Evolutionary conservation across 2,797 vertebrate genomes (phyloP).

Genomic region (Onychomys torridus): DNA sequence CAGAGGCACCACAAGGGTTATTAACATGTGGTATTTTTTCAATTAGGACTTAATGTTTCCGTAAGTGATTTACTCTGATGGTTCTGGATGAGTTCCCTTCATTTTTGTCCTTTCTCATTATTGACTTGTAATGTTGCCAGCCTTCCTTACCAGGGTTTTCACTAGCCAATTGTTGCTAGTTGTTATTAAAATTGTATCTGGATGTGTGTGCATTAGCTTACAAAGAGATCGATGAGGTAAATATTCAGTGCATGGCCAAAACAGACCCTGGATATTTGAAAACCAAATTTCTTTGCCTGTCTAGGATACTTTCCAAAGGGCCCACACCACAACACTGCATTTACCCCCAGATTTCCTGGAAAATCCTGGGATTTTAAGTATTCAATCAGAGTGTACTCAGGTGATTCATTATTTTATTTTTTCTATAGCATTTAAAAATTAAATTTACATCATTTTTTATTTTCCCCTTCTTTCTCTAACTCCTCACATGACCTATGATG

Average conservation of each 20-base stretch:
- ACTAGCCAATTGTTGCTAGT: conserved; percentile 38
- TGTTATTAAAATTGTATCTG: not conserved
- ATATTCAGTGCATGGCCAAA: not conserved
- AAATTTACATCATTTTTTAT: too few species aligned
- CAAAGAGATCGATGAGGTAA: conserved; percentile 34
- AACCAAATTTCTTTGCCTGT: not conserved
- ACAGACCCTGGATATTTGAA: not conserved
- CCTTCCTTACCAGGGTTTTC: conserved; percentile 38
- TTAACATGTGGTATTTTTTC: conserved; percentile 74
- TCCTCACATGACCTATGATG: not conserved
- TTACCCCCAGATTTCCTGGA: not conserved
- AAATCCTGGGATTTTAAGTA: not conserved
- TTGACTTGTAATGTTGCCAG: conserved; percentile 60
- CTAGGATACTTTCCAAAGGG: not conserved
- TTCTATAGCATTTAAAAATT: not conserved
- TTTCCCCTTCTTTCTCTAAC: not conserved
- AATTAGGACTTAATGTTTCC: conserved; percentile 72
- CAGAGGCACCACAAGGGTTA: conserved; percentile 27
- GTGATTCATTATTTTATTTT: not conserved
- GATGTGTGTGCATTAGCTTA: not conserved
- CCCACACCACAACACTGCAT: fast-evolving
- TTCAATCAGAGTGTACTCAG: fast-evolving
- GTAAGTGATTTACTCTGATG: conserved; percentile 71
- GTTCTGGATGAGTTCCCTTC: conserved; percentile 62
- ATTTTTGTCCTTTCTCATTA: conserved; percentile 72